Evolutionary conservation across 2,113 vertebrate species (phyloP).

Genomic region (Hypanus sabinus): DNA sequence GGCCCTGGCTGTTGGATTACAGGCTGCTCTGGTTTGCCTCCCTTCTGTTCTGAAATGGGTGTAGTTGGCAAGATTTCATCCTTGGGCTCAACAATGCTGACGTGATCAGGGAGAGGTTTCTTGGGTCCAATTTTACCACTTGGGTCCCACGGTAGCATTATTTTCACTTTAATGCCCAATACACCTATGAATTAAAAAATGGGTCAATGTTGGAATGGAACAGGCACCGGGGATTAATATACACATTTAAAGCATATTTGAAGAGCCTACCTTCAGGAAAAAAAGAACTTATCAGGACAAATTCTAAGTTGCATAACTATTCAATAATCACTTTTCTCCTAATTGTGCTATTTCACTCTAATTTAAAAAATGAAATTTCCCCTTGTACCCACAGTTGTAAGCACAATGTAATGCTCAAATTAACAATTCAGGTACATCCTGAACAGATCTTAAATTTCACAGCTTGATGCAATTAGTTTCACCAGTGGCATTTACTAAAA

Average conservation of each 20-base stretch:
- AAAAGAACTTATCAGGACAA: no score
- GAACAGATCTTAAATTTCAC: no score
- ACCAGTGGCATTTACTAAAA: no score
- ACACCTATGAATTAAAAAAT: conserved; percentile 63
- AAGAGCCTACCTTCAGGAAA: no score
- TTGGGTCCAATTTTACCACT: conserved; percentile 97
- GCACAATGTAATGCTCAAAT: no score
- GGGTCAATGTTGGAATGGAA: background rate
- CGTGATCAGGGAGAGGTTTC: conserved; percentile 94
- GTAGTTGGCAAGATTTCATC: conserved; percentile 90
- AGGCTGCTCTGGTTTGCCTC: conserved; percentile 86
- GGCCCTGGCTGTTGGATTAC: conserved; percentile 82
- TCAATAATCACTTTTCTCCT: no score
- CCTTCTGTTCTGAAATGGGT: conserved; percentile 95
- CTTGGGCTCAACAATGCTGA: conserved; percentile 98
- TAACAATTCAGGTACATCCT: no score
- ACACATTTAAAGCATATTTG: background rate
- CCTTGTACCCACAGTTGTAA: no score
- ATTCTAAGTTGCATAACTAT: no score
- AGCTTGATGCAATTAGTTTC: no score
- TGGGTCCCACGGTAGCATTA: conserved; percentile 98
- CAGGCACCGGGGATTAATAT: background rate
- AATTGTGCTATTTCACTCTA: no score
- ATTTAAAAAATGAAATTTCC: no score
- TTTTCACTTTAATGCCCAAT: conserved; percentile 97